Percentiles rank a stretch among this genome's conserved stretches.
Evolutionary conservation across 2,797 vertebrate genomes (phyloP).

Genomic region (Phataginus tricuspis): DNA sequence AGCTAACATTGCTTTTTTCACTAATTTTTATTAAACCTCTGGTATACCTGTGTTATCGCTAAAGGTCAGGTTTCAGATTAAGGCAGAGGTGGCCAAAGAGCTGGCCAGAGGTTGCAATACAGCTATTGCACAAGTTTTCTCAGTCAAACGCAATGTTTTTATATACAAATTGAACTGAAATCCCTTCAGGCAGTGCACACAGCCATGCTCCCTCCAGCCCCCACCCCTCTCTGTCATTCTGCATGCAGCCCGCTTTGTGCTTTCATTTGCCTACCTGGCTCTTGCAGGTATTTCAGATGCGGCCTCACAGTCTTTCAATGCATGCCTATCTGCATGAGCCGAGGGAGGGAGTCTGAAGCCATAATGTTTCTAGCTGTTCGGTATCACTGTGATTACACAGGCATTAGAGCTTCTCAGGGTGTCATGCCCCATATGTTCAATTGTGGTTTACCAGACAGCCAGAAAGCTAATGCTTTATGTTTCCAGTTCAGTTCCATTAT

Average conservation of each 20-base stretch:
- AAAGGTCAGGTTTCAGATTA: conserved; percentile 8
- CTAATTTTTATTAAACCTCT: not conserved
- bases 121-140: not conserved
- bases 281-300: not conserved
- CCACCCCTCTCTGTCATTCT: not conserved
- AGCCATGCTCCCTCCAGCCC: not conserved
- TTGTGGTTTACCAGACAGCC: not conserved
- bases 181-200: not conserved
- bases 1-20: not conserved
- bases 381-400: not conserved
- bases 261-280: not conserved
- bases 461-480: not conserved
- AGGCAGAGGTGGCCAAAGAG: not conserved
- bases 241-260: not conserved
- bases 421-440: not conserved
- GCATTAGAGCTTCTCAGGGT: not conserved
- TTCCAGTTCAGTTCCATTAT: not conserved
- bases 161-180: conserved; percentile 2
- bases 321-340: not conserved
- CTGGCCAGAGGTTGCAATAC: not conserved
- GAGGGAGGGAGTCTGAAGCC: not conserved
- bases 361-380: not conserved
- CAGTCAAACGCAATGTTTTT: not conserved
- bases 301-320: not conserved
- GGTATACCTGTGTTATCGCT: not conserved